Conservation (phyloP, 1,140 invertebrate species). For the Choristoneura fumiferana region DNA sequence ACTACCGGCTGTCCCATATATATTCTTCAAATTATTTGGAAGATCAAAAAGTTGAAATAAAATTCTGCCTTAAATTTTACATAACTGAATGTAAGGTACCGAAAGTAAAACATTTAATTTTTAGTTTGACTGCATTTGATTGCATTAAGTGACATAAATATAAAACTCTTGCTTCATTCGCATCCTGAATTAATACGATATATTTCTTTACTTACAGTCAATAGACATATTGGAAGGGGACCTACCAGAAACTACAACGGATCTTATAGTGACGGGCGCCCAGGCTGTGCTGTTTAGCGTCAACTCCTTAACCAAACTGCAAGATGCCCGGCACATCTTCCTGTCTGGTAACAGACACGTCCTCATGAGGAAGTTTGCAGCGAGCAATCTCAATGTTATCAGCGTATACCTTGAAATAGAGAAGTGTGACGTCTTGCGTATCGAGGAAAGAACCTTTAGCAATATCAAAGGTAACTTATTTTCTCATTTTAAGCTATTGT, state of each 20-base stretch:
- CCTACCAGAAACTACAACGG: slow-evolving; percentile 79
- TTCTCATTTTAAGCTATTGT: slow-evolving; percentile 1
- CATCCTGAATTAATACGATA: too few species aligned
- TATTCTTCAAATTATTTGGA: too few species aligned
- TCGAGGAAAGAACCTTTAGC: slow-evolving; percentile 54
- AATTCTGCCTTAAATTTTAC: too few species aligned
- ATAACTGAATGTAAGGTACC: too few species aligned
- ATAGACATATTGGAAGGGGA: slow-evolving; percentile 62
- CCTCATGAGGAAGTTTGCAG: slow-evolving; percentile 45
- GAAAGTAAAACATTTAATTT: too few species aligned
- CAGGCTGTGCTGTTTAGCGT: slow-evolving; percentile 79
- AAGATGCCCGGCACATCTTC: slow-evolving; percentile 45
- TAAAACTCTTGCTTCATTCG: too few species aligned
- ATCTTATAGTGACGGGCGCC: slow-evolving; percentile 80
- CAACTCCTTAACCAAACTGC: slow-evolving; percentile 56
- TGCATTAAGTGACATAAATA: too few species aligned
- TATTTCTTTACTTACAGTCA: slow-evolving; percentile 41
- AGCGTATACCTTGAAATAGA: slow-evolving; percentile 56
- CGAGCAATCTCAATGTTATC: slow-evolving; percentile 46
- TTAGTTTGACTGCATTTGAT: too few species aligned
- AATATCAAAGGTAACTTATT: slow-evolving; percentile 54
- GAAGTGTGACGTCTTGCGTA: slow-evolving; percentile 40
- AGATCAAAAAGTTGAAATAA: too few species aligned
- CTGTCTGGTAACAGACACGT: slow-evolving; percentile 39
- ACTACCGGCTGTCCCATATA: too few species aligned